phyloP scores from a whole-genome alignment of 2,113 vertebrate genomes.

The Urocitellus parryii region DNA sequence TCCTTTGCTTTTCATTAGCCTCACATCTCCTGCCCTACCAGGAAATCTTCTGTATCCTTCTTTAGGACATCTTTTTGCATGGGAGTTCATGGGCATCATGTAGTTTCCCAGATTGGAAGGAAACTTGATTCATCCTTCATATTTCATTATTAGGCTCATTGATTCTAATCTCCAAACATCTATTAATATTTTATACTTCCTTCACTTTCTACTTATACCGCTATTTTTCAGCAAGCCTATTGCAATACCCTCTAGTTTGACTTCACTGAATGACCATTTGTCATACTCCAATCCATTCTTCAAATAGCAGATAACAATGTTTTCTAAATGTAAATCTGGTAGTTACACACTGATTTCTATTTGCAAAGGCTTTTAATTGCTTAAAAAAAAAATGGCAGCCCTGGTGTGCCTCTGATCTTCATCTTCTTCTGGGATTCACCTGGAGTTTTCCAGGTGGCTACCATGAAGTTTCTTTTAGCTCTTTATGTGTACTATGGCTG shows the following conservation, averaged over 20 bases:
- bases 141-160: not conserved
- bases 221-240: not conserved
- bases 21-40: accelerated
- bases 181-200: not conserved
- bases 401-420: not conserved
- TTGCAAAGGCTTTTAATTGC: not conserved
- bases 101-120: not conserved
- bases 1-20: not conserved
- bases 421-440: too few relatives aligned
- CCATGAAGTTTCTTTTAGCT: not conserved
- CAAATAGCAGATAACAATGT: not conserved
- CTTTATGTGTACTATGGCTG: not conserved
- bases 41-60: not conserved
- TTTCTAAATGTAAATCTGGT: not conserved
- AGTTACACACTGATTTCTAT: not conserved
- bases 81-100: too few relatives aligned
- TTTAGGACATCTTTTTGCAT: not conserved
- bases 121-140: not conserved
- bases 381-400: not conserved
- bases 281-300: not conserved
- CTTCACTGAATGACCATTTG: not conserved
- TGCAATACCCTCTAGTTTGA: not conserved
- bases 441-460: not conserved
- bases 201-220: not conserved
- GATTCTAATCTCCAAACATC: not conserved